Percentiles rank a stretch among this genome's conserved stretches.
Conservation (phyloP, 1,140 invertebrate species). For the Sycophila sp. region DNA sequence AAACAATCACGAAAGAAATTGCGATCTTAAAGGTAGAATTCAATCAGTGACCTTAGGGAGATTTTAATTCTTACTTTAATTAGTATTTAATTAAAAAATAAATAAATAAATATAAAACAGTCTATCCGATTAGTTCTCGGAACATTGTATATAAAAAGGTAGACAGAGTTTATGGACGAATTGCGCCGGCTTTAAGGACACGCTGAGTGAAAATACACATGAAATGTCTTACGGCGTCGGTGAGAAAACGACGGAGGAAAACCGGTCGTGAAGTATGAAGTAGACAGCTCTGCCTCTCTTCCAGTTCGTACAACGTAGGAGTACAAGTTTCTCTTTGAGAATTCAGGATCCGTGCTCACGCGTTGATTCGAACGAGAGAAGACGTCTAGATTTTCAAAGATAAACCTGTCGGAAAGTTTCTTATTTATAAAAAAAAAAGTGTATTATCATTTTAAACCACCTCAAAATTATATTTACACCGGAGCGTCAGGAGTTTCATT, state of each 20-base stretch:
- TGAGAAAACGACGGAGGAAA: neutral
- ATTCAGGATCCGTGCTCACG: slow-evolving; percentile 23
- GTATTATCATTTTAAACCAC: no score
- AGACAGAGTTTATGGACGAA: neutral
- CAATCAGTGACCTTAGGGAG: no score
- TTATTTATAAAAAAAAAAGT: no score
- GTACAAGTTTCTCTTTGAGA: slow-evolving; percentile 16
- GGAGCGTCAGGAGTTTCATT: neutral
- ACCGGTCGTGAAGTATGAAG: slow-evolving; percentile 22
- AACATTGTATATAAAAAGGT: no score
- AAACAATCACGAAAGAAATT: no score
- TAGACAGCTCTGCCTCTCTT: neutral
- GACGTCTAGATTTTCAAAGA: slow-evolving; percentile 20
- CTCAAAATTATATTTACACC: no score
- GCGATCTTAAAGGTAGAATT: no score
- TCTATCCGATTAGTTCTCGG: no score
- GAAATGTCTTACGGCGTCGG: neutral
- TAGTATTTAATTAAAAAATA: no score
- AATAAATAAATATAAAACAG: no score
- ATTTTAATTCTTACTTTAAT: no score
- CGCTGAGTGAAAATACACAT: slow-evolving; percentile 33
- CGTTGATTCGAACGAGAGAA: neutral
- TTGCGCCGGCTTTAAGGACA: slow-evolving; percentile 1
- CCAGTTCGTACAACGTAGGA: neutral
- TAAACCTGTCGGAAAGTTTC: no score